phyloP scores from a whole-genome alignment of 2,113 vertebrate species.

The Gasterosteus nipponicus region DNA sequence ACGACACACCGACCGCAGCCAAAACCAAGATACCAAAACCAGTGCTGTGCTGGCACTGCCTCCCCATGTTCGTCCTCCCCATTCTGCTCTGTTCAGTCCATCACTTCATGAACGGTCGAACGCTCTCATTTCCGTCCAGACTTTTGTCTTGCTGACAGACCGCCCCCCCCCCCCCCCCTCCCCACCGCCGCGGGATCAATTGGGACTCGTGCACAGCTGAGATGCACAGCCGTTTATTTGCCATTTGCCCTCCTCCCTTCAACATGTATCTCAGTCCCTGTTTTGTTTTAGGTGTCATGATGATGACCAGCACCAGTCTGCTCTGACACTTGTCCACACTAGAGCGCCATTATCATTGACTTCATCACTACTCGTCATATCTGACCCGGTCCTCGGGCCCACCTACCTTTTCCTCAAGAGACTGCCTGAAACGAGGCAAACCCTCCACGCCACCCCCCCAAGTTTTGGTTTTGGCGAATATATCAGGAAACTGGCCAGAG shows the following conservation, averaged over 20 bases:
- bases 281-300: conserved; percentile 7
- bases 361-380: conserved; percentile 31
- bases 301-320: conserved; percentile 38
- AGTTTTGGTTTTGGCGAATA: conserved; percentile 7
- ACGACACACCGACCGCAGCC: conserved; percentile 72
- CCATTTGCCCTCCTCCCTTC: background rate
- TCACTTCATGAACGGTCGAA: conserved; percentile 36
- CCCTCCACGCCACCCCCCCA: background rate
- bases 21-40: conserved; percentile 86
- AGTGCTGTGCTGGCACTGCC: conserved; percentile 69
- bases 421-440: conserved; percentile 31
- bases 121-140: conserved; percentile 73
- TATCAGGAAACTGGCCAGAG: conserved; percentile 7
- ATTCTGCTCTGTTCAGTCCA: conserved; percentile 35
- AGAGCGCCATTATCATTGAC: conserved; percentile 35
- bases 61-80: conserved; percentile 4
- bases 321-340: background rate
- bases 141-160: conserved; percentile 32
- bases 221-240: conserved; percentile 26
- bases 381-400: conserved; percentile 22
- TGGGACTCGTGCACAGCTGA: conserved; percentile 33
- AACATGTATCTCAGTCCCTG: conserved; percentile 10
- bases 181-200: background rate
- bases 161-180: background rate
- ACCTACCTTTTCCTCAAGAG: conserved; percentile 40